A percentile compares a stretch with the other conserved stretches of the same genome.
phyloP scores from a whole-genome alignment of 2,888 invertebrate species.

The Agriopis marginaria region DNA sequence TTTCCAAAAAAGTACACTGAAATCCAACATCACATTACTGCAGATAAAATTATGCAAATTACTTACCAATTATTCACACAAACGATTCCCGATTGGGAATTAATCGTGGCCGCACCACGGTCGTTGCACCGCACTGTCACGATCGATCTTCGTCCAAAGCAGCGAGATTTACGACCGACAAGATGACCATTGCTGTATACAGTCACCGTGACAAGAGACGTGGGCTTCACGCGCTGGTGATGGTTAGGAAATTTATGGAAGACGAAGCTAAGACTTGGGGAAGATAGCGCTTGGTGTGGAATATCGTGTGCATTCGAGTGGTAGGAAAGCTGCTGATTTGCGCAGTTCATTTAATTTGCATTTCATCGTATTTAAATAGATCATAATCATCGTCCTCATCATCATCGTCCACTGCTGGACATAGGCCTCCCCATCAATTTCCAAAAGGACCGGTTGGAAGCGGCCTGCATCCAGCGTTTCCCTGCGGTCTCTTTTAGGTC shows the following conservation, averaged over 20 bases:
- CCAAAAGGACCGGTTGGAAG: no score
- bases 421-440: no score
- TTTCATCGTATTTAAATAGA: background rate
- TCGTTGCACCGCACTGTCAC: constrained; percentile 59
- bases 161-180: constrained; percentile 71
- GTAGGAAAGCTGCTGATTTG: constrained; percentile 3
- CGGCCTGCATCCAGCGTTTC: no score
- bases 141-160: constrained; percentile 70
- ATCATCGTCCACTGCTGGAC: no score
- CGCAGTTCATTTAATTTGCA: constrained; percentile 7
- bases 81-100: constrained; percentile 43
- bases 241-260: constrained; percentile 28
- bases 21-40: constrained; percentile 36
- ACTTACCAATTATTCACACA: constrained; percentile 44
- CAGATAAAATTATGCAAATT: constrained; percentile 42
- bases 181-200: constrained; percentile 63
- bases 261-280: constrained; percentile 4
- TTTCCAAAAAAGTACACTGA: constrained; percentile 42
- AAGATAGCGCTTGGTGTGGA: background rate
- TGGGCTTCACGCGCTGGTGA: constrained; percentile 22
- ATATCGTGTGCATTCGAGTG: constrained; percentile 13
- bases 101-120: constrained; percentile 42
- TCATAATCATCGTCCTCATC: no score
- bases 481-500: no score
- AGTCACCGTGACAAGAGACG: constrained; percentile 33